Conservation (phyloP, 2,888 invertebrate genomes). For the Pterobdella sp. region DNA sequence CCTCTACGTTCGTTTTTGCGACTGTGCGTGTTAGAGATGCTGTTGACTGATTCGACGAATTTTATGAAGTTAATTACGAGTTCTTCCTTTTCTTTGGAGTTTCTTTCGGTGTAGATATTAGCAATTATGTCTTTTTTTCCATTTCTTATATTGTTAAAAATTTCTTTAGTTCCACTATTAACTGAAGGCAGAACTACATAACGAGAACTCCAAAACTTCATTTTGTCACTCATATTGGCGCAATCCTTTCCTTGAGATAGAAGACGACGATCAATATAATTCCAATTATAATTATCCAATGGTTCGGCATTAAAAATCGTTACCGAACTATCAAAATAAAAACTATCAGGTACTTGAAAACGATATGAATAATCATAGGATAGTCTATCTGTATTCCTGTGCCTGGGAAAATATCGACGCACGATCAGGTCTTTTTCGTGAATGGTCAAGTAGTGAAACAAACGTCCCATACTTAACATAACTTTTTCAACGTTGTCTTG, state of each 20-base stretch:
- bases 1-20: neutral
- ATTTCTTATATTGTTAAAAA: constrained; percentile 56
- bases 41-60: constrained; percentile 74
- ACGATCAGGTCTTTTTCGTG: constrained; percentile 83
- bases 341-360: constrained; percentile 50
- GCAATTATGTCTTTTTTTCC: neutral
- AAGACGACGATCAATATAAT: constrained; percentile 91
- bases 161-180: constrained; percentile 63
- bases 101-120: constrained; percentile 65
- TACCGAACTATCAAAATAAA: constrained; percentile 77
- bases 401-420: constrained; percentile 85
- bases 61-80: constrained; percentile 50
- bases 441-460: constrained; percentile 83
- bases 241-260: constrained; percentile 80
- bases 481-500: constrained; percentile 43
- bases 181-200: constrained; percentile 76
- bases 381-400: constrained; percentile 75
- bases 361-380: constrained; percentile 62
- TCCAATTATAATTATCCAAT: constrained; percentile 92
- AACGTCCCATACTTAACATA: constrained; percentile 81
- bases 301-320: constrained; percentile 89
- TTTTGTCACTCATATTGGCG: constrained; percentile 66
- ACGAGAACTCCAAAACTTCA: constrained; percentile 84
- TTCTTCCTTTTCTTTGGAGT: constrained; percentile 52
- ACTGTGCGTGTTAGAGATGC: constrained; percentile 7